A percentile compares a stretch with the other conserved stretches of the same genome.
These are phyloP conservation scores for Acrocephalus kingi DNA, from an alignment of 2,113 vertebrate species.

Conservation along the genomic window DNA sequence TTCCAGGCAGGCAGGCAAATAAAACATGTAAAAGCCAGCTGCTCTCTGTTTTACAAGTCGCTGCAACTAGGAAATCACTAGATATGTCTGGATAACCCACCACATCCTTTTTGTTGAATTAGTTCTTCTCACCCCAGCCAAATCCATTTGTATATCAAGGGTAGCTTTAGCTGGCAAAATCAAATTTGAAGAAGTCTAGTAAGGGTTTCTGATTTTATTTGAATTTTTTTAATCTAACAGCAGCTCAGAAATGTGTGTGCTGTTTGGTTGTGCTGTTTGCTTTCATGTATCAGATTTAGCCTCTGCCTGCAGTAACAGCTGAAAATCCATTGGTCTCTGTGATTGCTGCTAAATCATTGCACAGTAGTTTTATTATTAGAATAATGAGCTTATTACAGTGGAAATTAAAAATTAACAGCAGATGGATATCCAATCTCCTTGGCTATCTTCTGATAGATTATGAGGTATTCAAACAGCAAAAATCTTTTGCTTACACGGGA, in stretches of 20 bases:
- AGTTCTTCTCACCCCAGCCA: background rate
- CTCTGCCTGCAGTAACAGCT: background rate
- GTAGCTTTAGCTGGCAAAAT: background rate
- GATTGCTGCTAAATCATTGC: background rate
- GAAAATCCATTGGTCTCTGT: background rate
- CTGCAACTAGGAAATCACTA: background rate
- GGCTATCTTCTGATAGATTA: background rate
- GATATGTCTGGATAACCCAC: background rate
- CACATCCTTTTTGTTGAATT: background rate
- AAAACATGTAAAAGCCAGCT: background rate
- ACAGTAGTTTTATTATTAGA: background rate
- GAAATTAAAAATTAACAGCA: conserved; percentile 2
- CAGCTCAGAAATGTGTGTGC: background rate
- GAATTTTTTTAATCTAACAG: background rate
- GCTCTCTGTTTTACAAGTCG: background rate
- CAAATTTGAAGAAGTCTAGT: background rate
- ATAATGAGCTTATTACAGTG: background rate
- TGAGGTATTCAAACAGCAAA: background rate
- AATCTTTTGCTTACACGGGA: background rate
- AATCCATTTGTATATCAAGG: background rate
- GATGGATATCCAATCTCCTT: background rate
- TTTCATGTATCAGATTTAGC: background rate
- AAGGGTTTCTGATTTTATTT: background rate
- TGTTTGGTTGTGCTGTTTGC: background rate
- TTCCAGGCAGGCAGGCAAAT: background rate